Evolutionary conservation across 2,797 vertebrate species (phyloP).

Genomic region (Siniperca undulata): DNA sequence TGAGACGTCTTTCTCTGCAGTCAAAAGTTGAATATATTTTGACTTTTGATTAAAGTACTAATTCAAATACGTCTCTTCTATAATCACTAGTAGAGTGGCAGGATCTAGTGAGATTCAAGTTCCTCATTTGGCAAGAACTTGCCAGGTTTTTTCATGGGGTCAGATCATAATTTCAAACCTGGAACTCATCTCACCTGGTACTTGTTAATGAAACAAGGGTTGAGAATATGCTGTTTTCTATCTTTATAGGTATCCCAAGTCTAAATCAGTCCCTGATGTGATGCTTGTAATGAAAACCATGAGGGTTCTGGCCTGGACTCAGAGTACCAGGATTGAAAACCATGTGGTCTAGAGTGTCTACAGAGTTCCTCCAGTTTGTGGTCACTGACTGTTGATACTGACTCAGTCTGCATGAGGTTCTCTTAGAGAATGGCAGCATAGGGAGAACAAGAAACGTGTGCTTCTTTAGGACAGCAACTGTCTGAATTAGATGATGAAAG

Average conservation of each 20-base stretch:
- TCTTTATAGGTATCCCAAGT: conserved; percentile 2
- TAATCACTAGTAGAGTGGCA: neutral
- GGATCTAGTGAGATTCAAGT: neutral
- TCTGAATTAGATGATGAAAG: conserved; percentile 39
- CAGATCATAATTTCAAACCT: neutral
- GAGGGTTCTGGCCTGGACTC: neutral
- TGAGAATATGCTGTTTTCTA: neutral
- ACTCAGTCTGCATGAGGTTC: conserved; percentile 33
- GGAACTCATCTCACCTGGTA: neutral
- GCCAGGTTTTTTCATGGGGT: neutral
- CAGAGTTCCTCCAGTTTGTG: conserved; percentile 31
- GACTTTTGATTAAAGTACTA: neutral
- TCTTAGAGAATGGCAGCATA: neutral
- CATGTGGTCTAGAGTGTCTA: conserved; percentile 9
- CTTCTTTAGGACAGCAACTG: conserved; percentile 4
- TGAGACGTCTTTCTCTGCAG: neutral
- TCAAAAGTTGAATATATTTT: neutral
- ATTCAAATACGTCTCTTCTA: neutral
- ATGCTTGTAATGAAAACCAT: conserved; percentile 45
- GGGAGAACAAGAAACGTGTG: neutral
- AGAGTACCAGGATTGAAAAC: conserved; percentile 17
- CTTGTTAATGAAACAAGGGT: neutral
- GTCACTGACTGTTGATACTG: conserved; percentile 33
- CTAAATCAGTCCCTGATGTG: conserved; percentile 41
- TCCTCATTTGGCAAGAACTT: neutral